Evolutionary conservation across 2,888 invertebrate species (phyloP), one percentile per base, ranked within the genome.

Genomic region (Dryadula phaetusa): DNA sequence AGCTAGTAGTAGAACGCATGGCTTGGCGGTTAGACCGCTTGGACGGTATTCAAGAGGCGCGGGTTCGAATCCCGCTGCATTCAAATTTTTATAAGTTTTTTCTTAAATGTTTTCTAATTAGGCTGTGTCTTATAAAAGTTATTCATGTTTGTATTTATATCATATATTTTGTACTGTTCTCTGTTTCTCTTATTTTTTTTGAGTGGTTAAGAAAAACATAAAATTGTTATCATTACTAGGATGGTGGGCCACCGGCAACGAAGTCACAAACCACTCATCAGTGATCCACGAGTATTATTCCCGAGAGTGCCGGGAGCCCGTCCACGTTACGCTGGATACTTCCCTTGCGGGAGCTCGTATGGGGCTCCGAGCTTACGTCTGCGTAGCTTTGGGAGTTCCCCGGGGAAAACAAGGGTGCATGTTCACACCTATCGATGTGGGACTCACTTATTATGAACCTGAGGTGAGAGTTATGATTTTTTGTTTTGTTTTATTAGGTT

Each of bases 201-300:
- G n/a, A n/a, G n/a, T n/a, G n/a, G n/a, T n/a, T n/a, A n/a, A n/a
- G n/a, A n/a, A n/a, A n/a, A n/a, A n/a, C n/a, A n/a, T n/a, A n/a
- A n/a, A n/a, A n/a, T n/a, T n/a, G n/a, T n/a, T n/a, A n/a, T n/a
- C n/a, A n/a, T n/a, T 25, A 22, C 10, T 76, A 94, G 94, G 99
- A 25, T 99, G 99, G 99, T 99, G 97, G 97, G 99, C 99, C 1
- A 99, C 99, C 0, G 99, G 99, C 62, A 96, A 97, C 76, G 99
- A 99, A 88, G 98, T 99, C 47, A 98, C 99, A 0, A 98, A 98
- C 82, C 99, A 99, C 90, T 99, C 99, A 63, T 97, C 98, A 0
- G 97, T 99, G 64, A 99, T 99, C 84, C 99, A 99, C 82, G 99
- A 99, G 85, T 99, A 99, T 91, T 99, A 99, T 87, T 95, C 98